Conservation (phyloP, 2,888 invertebrate species). For the Prosopocoilus inquinatus region DNA sequence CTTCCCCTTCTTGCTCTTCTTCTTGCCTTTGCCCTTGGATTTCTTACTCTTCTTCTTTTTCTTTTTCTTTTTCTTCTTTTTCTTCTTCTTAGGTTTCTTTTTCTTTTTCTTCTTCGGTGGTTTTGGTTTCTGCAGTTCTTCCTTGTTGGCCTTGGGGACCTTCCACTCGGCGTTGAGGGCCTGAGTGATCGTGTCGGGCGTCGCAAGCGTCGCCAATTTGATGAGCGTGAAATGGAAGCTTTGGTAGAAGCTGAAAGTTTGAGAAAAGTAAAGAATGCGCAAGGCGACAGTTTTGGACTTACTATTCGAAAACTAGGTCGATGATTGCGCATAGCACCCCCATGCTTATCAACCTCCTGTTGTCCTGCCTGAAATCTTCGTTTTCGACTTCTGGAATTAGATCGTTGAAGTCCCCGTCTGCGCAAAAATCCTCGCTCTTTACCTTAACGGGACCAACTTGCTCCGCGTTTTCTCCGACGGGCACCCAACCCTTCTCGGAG, state of each 20-base stretch:
- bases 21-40: conserved; percentile 29
- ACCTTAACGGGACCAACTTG: not conserved
- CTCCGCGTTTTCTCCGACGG: conserved; percentile 8
- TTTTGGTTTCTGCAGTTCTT: conserved; percentile 36
- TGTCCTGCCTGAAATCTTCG: conserved; percentile 25
- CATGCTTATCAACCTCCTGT: conserved; percentile 37
- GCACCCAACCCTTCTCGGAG: conserved; percentile 38
- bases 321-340: conserved; percentile 43
- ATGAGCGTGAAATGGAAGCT: conserved; percentile 45
- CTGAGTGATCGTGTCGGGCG: conserved; percentile 41
- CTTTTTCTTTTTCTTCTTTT: conserved; percentile 27
- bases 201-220: conserved; percentile 38
- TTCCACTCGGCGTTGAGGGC: conserved; percentile 42
- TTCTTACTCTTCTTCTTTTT: conserved; percentile 28
- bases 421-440: not conserved
- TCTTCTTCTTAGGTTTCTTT: conserved; percentile 24
- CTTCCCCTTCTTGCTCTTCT: conserved; percentile 24
- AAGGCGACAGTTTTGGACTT: not conserved
- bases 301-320: conserved; percentile 40
- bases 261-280: too few relatives aligned
- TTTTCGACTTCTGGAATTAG: conserved; percentile 21
- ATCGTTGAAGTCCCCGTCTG: not conserved
- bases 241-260: conserved; percentile 42
- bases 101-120: conserved; percentile 31
- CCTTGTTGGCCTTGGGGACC: conserved; percentile 43